phyloP scores from a whole-genome alignment of 2,113 vertebrate genomes.

The Perca fluviatilis region DNA sequence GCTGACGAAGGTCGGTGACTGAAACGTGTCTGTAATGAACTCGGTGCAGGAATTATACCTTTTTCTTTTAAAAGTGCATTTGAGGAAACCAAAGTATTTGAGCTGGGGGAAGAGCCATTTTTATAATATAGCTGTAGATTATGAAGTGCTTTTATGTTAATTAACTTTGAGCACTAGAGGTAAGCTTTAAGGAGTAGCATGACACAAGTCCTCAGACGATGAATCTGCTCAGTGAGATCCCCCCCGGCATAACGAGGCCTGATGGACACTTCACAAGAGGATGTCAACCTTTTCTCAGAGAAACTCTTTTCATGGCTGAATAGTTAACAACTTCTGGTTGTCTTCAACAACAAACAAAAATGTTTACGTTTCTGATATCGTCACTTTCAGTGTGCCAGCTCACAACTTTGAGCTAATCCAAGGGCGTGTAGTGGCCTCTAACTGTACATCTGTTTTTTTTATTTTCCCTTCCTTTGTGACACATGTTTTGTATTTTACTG shows the following conservation, averaged over 20 bases:
- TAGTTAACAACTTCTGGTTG: slow-evolving; percentile 22
- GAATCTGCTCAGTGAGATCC: slow-evolving; percentile 21
- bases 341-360: neutral
- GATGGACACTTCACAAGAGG: slow-evolving; percentile 23
- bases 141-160: slow-evolving; percentile 6
- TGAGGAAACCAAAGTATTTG: neutral
- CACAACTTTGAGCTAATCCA: slow-evolving; percentile 6
- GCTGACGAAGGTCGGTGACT: neutral
- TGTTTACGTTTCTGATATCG: slow-evolving; percentile 5
- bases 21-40: neutral
- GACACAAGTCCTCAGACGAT: slow-evolving; percentile 15
- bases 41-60: neutral
- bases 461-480: neutral
- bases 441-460: neutral
- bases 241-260: slow-evolving; percentile 18
- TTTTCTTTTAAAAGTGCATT: slow-evolving; percentile 5
- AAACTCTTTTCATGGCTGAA: slow-evolving; percentile 33
- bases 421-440: neutral
- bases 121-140: neutral
- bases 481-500: neutral
- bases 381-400: neutral
- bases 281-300: slow-evolving; percentile 26
- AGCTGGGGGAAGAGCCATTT: neutral
- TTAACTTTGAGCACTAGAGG: slow-evolving; percentile 10
- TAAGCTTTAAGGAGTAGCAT: neutral